Conservation (phyloP, 2,113 vertebrate genomes). For the Epinephelus moara region DNA sequence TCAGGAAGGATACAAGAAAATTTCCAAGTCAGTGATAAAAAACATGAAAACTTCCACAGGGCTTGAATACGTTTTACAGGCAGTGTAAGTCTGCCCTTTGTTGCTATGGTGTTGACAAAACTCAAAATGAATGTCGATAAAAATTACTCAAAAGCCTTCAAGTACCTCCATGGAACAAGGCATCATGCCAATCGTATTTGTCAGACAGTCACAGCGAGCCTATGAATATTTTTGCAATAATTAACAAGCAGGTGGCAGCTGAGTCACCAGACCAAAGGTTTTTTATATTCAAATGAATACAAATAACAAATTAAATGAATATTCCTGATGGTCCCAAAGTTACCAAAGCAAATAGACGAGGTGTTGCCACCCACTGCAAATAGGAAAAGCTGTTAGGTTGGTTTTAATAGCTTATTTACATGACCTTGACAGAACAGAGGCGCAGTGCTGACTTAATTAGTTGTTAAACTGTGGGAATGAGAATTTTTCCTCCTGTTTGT, state of each 20-base stretch:
- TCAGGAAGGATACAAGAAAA: neutral
- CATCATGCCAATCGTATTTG: neutral
- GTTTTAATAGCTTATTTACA: constrained; percentile 7
- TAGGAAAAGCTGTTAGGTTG: neutral
- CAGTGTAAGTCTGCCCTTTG: neutral
- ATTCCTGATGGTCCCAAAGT: constrained; percentile 3
- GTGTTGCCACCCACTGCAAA: constrained; percentile 4
- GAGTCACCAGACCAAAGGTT: constrained; percentile 30
- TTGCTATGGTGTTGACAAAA: neutral
- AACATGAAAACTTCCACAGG: neutral
- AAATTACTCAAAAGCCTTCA: neutral
- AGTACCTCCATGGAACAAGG: neutral
- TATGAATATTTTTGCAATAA: neutral
- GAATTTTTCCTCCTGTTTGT: neutral
- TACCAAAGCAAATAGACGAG: constrained; percentile 6
- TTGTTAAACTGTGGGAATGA: neutral
- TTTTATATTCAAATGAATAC: constrained; percentile 18
- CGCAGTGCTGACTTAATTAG: neutral
- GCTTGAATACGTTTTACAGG: neutral
- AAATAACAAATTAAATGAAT: constrained; percentile 1
- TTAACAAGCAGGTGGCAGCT: constrained; percentile 20
- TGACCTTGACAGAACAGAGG: neutral
- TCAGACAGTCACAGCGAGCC: neutral
- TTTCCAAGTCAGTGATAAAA: neutral
- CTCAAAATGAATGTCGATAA: neutral